These are phyloP conservation scores for Pollenia labialis DNA, from an alignment of 2,888 invertebrate species.

Conservation along the genomic window DNA sequence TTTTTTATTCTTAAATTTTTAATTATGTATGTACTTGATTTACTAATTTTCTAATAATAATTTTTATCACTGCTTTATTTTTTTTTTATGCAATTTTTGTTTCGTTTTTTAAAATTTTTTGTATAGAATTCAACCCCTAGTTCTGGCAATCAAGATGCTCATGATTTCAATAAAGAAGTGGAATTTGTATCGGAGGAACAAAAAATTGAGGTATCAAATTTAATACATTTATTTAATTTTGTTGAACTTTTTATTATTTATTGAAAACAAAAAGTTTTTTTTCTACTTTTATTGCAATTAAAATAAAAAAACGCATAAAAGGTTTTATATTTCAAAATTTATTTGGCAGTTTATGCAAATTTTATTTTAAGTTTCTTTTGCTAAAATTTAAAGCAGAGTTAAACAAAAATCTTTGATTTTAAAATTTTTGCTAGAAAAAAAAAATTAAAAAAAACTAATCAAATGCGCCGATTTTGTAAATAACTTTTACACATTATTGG, in stretches of 20 bases:
- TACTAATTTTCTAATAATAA: background rate
- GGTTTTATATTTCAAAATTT: background rate
- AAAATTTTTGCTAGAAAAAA: too few species aligned
- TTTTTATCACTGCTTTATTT: background rate
- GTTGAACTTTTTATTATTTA: constrained; percentile 32
- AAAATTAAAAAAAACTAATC: too few species aligned
- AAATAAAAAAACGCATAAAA: constrained; percentile 17
- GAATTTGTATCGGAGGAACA: constrained; percentile 87
- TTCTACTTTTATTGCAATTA: constrained; percentile 10
- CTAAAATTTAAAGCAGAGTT: background rate
- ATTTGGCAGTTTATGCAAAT: background rate
- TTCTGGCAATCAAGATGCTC: constrained; percentile 79
- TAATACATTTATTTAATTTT: constrained; percentile 44
- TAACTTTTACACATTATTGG: too few species aligned
- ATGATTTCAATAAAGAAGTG: constrained; percentile 87
- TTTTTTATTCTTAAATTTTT: constrained; percentile 19
- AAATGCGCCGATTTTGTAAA: too few species aligned
- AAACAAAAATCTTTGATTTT: background rate
- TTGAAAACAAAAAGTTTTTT: constrained; percentile 3
- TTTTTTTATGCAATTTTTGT: constrained; percentile 34
- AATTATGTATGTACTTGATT: constrained; percentile 6
- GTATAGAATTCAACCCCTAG: constrained; percentile 76
- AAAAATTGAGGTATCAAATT: constrained; percentile 82
- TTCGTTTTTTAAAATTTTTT: constrained; percentile 27
- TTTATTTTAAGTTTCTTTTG: too few species aligned